A percentile compares a stretch with the other conserved stretches of the same genome.
These are phyloP conservation scores for Solea senegalensis DNA, from an alignment of 2,113 vertebrate species.

Conservation along the genomic window DNA sequence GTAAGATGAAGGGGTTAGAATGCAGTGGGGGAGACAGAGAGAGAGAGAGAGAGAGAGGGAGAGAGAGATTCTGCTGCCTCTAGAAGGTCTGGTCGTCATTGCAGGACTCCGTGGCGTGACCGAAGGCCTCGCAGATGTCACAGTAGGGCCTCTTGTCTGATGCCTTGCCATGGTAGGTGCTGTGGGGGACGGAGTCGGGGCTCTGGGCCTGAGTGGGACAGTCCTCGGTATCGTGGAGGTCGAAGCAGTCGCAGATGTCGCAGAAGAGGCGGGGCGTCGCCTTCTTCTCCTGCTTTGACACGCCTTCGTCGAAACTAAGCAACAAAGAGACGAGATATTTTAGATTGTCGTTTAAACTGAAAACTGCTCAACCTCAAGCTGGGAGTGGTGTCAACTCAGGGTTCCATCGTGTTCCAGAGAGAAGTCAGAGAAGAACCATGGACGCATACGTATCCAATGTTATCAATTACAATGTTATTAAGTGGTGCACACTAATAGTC, in stretches of 20 bases:
- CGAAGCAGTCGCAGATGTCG: slow-evolving; percentile 97
- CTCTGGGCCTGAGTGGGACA: slow-evolving; percentile 94
- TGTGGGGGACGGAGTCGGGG: slow-evolving; percentile 89
- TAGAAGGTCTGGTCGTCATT: slow-evolving; percentile 97
- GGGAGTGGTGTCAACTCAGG: too few relatives aligned
- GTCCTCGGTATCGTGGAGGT: slow-evolving; percentile 96
- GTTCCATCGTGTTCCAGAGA: too few relatives aligned
- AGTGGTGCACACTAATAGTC: too few relatives aligned
- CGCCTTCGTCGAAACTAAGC: slow-evolving; percentile 21
- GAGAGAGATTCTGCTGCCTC: slow-evolving; percentile 7
- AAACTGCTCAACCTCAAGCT: too few relatives aligned
- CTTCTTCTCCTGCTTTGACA: slow-evolving; percentile 87
- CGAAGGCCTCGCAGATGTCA: slow-evolving; percentile 94
- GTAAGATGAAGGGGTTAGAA: not conserved
- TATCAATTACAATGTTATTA: too few relatives aligned
- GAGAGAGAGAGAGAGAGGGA: too few relatives aligned
- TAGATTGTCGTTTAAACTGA: not conserved
- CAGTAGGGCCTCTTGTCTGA: slow-evolving; percentile 91
- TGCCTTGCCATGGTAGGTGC: slow-evolving; percentile 87
- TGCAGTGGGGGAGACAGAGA: not conserved
- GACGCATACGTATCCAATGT: too few relatives aligned
- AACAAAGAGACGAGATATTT: not conserved
- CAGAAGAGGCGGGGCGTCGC: slow-evolving; percentile 91
- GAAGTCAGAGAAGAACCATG: too few relatives aligned
- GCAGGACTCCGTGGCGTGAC: slow-evolving; percentile 91